Base-by-base conservation (phyloP, 2,888 invertebrate genomes). In the Polylopha cassiicola region DNA sequence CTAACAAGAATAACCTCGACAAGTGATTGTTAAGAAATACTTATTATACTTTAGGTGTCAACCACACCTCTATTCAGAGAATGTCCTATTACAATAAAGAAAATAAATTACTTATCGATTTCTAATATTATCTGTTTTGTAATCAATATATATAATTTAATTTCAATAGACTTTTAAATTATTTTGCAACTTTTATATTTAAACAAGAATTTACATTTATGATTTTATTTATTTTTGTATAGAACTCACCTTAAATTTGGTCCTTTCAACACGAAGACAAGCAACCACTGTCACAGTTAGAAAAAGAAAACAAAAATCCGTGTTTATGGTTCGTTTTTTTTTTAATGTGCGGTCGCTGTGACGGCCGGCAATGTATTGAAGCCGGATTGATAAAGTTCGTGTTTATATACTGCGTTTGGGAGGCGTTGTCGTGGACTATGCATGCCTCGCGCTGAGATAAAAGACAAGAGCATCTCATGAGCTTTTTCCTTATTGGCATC, bases 281-380 rank as follows among this genome's bases (percentile, higher is more conserved):
- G 52, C 47, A 65, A 72, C 55, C 81, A 82, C 82, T 72, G 59
- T 66, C 84, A 82, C 81, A 47, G 49, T 37, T 59, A 64, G 46
- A 51, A 51, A 51, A 53, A 66, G 64, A 70, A 69, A 58, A 60
- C 39, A 23, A 39, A 26, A 41, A 21, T 41, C 41, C 41, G 41
- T 36, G 41, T 41, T 30, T 54, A 42, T 58, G 65, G 51, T 57
- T 61, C 62, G 45, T 58, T 61, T 55, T 56, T 57, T 48, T 63
- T 54, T 55, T 53, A 51, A 65, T 73, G 73, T 79, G 74, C 69
- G 76, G 62, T 60, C 79, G 73, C 65, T 68, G 63, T 68, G 79
- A 73, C 77, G 61, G 76, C 61, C 72, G 68, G 74, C 76, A 69
- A 78, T 74, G 76, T 77, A 84, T 81, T 84, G 80, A 72, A 70